Conservation (phyloP, 2,888 invertebrate genomes). For the Microctonus aethiopoides region DNA sequence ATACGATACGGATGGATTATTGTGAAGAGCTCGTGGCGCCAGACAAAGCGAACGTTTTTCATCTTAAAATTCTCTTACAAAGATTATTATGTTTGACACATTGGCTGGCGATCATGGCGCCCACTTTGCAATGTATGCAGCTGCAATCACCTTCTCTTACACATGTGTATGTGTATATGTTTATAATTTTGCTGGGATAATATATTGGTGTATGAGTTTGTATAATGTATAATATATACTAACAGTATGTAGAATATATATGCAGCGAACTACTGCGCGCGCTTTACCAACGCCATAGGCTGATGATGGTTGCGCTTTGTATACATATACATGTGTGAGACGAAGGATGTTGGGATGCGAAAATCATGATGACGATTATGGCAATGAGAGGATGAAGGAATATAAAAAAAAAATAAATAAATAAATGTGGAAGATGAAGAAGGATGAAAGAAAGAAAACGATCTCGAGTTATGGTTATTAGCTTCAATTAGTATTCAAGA, state of each 20-base stretch:
- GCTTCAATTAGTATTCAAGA: conserved; percentile 36
- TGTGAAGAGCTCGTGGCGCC: conserved; percentile 14
- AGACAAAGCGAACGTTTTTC: conserved; percentile 17
- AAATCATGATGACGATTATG: conserved; percentile 15
- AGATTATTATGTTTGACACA: background rate
- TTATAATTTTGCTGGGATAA: no score
- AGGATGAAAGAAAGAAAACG: conserved; percentile 1
- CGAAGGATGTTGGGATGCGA: background rate
- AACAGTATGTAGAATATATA: no score
- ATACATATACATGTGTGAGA: no score
- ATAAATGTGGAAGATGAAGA: conserved; percentile 24
- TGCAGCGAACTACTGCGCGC: no score
- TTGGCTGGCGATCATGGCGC: background rate
- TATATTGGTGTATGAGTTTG: no score
- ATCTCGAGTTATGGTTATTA: conserved; percentile 31
- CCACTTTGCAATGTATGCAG: conserved; percentile 1
- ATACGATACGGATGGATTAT: background rate
- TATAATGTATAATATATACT: no score
- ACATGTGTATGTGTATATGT: no score
- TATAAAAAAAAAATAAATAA: background rate
- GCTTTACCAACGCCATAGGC: no score
- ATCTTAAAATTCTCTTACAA: background rate
- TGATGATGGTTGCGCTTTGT: no score
- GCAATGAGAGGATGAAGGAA: background rate
- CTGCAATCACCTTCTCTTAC: conserved; percentile 9